Evolutionary conservation across 2,888 invertebrate species (phyloP).

Genomic region (Fragum fragum): DNA sequence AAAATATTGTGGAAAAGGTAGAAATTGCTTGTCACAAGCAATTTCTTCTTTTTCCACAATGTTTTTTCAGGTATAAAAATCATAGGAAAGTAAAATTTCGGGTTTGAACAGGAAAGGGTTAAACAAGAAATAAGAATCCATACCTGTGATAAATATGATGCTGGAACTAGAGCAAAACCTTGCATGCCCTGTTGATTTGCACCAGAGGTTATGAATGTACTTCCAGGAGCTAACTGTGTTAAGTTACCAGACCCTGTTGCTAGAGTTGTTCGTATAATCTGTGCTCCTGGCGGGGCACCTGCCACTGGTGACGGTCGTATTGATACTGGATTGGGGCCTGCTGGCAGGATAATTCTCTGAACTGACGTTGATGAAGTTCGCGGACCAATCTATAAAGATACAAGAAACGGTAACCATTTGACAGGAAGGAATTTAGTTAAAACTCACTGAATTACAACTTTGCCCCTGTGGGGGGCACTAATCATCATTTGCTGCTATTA

Average conservation of each 20-base stretch:
- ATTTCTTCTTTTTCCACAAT: too few relatives aligned
- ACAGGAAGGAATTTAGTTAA: too few relatives aligned
- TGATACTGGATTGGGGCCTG: constrained; percentile 69
- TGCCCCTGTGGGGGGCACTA: too few relatives aligned
- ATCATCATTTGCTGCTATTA: too few relatives aligned
- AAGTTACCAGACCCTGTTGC: constrained; percentile 73
- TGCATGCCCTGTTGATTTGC: constrained; percentile 84
- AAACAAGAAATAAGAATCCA: neutral
- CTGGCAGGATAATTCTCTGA: constrained; percentile 85
- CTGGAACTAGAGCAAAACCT: constrained; percentile 89
- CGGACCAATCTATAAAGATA: constrained; percentile 1
- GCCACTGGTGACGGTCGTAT: constrained; percentile 63
- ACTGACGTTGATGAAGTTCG: constrained; percentile 51
- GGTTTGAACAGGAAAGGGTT: too few relatives aligned
- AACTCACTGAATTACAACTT: too few relatives aligned
- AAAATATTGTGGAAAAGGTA: too few relatives aligned
- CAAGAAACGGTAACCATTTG: too few relatives aligned
- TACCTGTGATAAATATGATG: constrained; percentile 88
- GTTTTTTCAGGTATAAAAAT: too few relatives aligned
- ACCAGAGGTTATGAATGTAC: constrained; percentile 83
- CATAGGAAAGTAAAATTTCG: too few relatives aligned
- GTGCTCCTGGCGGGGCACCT: constrained; percentile 69
- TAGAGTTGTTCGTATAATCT: constrained; percentile 84
- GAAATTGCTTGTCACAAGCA: too few relatives aligned
- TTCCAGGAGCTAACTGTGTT: constrained; percentile 77